These are phyloP conservation scores for Sarcophilus harrisii DNA, from an alignment of 2,797 vertebrate species.

Conservation along the genomic window DNA sequence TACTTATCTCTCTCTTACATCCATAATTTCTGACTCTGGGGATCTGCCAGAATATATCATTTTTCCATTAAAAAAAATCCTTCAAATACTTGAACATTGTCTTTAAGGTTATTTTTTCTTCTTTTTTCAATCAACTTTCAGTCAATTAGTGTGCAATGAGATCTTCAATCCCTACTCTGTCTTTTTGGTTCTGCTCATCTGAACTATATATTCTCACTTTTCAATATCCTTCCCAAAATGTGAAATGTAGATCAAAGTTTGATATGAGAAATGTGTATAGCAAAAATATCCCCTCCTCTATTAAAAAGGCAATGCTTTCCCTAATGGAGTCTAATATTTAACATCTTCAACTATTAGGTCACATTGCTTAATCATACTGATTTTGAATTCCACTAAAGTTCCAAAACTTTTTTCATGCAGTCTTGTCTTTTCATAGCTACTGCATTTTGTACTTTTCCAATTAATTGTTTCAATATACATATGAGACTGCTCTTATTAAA, in stretches of 20 bases:
- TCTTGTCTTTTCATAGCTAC: background rate
- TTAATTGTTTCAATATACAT: background rate
- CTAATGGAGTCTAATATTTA: background rate
- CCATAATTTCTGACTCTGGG: background rate
- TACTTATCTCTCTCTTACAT: background rate
- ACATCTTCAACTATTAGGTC: background rate
- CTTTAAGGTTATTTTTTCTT: background rate
- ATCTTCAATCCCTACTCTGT: background rate
- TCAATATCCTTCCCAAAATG: background rate
- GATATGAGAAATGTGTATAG: background rate
- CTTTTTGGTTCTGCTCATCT: background rate
- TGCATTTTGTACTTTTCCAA: background rate
- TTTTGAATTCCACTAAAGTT: background rate
- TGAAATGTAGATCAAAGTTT: background rate
- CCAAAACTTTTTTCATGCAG: background rate
- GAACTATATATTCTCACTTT: background rate
- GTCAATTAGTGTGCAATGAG: background rate
- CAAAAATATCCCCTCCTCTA: background rate
- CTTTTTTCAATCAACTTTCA: background rate
- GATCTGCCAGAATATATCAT: background rate
- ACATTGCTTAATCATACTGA: background rate
- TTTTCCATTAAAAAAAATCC: background rate
- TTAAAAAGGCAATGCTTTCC: background rate
- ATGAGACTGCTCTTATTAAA: background rate
- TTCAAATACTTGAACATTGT: background rate